A percentile compares a stretch with the other conserved stretches of the same genome.
These are phyloP conservation scores for Andrena camellia DNA, from an alignment of 2,888 invertebrate species.

Conservation along the genomic window DNA sequence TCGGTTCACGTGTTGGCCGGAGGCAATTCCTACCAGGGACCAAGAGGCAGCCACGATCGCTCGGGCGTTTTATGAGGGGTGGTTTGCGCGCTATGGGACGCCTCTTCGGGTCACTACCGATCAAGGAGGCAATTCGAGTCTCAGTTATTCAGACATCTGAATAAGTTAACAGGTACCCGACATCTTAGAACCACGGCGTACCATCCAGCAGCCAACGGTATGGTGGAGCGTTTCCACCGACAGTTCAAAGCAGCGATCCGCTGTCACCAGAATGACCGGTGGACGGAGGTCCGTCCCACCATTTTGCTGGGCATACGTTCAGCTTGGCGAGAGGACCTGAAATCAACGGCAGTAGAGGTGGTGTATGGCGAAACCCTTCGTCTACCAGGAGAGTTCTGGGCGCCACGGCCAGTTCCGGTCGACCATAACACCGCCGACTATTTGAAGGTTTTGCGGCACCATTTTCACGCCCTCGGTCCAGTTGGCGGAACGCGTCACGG, in stretches of 20 bases:
- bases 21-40: background rate
- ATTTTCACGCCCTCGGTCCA: conserved; percentile 40
- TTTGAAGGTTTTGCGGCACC: conserved; percentile 27
- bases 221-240: conserved; percentile 10
- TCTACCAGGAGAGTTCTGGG: conserved; percentile 73
- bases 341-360: conserved; percentile 76
- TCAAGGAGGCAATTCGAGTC: conserved; percentile 14
- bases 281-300: background rate
- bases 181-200: conserved; percentile 60
- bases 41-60: background rate
- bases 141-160: background rate
- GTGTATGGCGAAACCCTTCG: conserved; percentile 75
- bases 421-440: background rate
- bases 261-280: background rate
- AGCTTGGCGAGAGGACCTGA: conserved; percentile 74
- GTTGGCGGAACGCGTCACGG: conserved; percentile 36
- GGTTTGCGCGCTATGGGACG: background rate
- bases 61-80: background rate
- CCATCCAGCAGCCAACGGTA: background rate
- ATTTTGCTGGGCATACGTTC: conserved; percentile 79
- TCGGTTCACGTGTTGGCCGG: background rate
- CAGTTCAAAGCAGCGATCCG: background rate
- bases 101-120: background rate
- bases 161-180: background rate
- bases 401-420: too few relatives aligned